A percentile compares a stretch with the other conserved stretches of the same genome.
phyloP scores from a whole-genome alignment of 2,113 vertebrate genomes.

The Loxodonta africana region DNA sequence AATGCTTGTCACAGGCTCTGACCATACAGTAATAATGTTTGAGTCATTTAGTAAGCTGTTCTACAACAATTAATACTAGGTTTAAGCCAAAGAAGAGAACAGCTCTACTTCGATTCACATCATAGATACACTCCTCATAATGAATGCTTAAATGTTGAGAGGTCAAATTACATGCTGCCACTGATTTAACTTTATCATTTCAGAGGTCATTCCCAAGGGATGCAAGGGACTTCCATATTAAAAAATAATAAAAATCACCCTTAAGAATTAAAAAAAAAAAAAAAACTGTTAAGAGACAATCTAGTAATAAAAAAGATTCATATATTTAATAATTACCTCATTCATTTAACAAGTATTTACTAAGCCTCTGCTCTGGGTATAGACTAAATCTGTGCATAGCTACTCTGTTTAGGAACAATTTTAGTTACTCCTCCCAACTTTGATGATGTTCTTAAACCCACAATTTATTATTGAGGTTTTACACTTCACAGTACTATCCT shows the following conservation, averaged over 20 bases:
- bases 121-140: not conserved
- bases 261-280: constrained; percentile 21
- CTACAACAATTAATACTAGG: not conserved
- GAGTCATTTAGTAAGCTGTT: not conserved
- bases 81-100: constrained; percentile 22
- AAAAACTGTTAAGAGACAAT: constrained; percentile 45
- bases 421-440: constrained; percentile 6
- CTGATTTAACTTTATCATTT: constrained; percentile 62
- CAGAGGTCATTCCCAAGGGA: not conserved
- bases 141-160: constrained; percentile 27
- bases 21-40: not conserved
- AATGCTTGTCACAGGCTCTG: not conserved
- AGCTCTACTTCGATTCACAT: not conserved
- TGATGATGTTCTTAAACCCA: constrained; percentile 76
- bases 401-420: constrained; percentile 25
- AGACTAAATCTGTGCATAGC: constrained; percentile 38
- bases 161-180: constrained; percentile 55
- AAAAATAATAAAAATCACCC: constrained; percentile 52
- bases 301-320: not conserved
- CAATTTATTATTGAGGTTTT: constrained; percentile 78
- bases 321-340: constrained; percentile 34
- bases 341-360: constrained; percentile 26
- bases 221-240: not conserved
- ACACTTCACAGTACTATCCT: constrained; percentile 68
- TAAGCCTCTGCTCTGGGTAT: constrained; percentile 9